Conservation (phyloP, 2,888 invertebrate species). For the Pseudococcus longispinus region DNA sequence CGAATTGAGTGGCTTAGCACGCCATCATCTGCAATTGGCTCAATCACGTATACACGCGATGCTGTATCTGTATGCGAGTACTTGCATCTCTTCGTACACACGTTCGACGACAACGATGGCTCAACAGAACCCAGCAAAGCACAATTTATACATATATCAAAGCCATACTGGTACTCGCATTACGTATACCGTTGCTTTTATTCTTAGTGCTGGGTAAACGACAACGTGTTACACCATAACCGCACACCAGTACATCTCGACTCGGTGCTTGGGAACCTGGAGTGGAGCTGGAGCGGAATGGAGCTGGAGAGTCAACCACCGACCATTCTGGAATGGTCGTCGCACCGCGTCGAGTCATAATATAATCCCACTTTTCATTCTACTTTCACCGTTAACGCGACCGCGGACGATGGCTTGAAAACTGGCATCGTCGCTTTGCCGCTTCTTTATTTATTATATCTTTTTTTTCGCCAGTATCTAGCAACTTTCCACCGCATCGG, state of each 20-base stretch:
- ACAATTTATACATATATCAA: background rate
- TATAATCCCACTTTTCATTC: conserved; percentile 15
- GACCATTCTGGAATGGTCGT: background rate
- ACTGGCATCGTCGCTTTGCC: conserved; percentile 5
- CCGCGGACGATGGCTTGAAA: background rate
- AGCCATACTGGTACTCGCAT: background rate
- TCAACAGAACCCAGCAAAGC: background rate
- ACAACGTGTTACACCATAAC: conserved; percentile 6
- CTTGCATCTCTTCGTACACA: no score
- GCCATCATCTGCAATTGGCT: background rate
- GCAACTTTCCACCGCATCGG: background rate
- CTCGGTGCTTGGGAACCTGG: background rate
- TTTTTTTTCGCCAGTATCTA: background rate
- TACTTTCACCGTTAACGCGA: conserved; percentile 3
- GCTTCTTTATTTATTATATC: background rate
- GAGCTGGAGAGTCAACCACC: background rate
- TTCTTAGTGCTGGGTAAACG: background rate
- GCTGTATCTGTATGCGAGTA: no score
- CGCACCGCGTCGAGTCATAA: background rate
- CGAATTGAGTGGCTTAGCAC: background rate
- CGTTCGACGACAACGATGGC: background rate
- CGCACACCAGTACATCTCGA: background rate
- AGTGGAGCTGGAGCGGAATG: background rate
- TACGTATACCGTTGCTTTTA: conserved; percentile 20
- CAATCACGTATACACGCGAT: background rate